Evolutionary conservation across 2,888 invertebrate species (phyloP).

Genomic region (Marronus borbonicus): DNA sequence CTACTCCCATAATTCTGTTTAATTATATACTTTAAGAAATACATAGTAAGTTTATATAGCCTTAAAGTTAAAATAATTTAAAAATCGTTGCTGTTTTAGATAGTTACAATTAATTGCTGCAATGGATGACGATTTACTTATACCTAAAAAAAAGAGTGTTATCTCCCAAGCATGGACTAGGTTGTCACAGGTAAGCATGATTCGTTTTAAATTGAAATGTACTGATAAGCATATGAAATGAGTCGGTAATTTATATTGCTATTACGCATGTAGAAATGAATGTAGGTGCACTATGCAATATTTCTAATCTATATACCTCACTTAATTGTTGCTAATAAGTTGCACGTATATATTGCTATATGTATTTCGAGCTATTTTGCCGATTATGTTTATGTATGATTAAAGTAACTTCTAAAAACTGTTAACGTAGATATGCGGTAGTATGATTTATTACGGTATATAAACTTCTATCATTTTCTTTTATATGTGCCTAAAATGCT

Average conservation of each 20-base stretch:
- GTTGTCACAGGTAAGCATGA: constrained; percentile 77
- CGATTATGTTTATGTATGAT: no score
- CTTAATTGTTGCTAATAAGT: no score
- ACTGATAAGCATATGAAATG: not conserved
- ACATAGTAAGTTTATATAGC: not conserved
- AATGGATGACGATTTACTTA: constrained; percentile 81
- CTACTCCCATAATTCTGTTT: not conserved
- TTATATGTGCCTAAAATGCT: no score
- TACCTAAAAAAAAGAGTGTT: constrained; percentile 76
- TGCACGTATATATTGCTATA: no score
- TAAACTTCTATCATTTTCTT: no score
- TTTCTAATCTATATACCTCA: no score
- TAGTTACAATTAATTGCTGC: constrained; percentile 63
- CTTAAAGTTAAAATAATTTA: constrained; percentile 2
- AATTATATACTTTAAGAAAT: constrained; percentile 8
- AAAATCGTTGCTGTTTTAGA: constrained; percentile 32
- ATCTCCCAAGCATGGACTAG: constrained; percentile 79
- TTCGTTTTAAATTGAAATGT: no score
- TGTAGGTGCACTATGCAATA: no score
- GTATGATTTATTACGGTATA: no score
- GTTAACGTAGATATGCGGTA: no score
- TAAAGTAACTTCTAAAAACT: no score
- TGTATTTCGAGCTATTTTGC: no score
- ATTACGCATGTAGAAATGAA: not conserved
- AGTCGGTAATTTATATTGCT: not conserved